These are phyloP conservation scores for Ectemnius lituratus DNA, from an alignment of 2,888 invertebrate species.

Conservation along the genomic window DNA sequence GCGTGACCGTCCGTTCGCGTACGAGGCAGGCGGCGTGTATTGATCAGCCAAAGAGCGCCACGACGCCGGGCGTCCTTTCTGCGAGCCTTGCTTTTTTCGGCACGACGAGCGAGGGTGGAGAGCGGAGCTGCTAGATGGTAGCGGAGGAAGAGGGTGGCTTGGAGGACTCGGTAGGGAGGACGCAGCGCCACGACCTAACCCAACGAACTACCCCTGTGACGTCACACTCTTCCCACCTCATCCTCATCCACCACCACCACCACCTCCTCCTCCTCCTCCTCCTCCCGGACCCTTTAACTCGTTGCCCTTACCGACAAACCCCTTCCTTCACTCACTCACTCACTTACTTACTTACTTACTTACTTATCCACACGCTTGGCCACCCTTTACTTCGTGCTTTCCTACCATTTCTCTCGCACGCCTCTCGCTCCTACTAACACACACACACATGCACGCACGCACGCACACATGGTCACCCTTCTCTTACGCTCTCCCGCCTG, in stretches of 20 bases:
- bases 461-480: no score
- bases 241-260: neutral
- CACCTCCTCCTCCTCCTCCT: neutral
- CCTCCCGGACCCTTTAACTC: conserved; percentile 1
- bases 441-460: no score
- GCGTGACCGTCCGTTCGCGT: conserved; percentile 77
- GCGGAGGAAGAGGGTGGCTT: conserved; percentile 37
- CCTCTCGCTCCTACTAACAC: neutral
- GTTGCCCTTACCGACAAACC: neutral
- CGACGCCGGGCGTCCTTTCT: conserved; percentile 77
- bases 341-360: no score
- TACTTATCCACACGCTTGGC: no score
- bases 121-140: conserved; percentile 39
- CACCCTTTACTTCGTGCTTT: no score
- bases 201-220: conserved; percentile 62
- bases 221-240: neutral
- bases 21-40: conserved; percentile 77
- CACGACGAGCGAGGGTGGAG: conserved; percentile 56
- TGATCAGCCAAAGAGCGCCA: conserved; percentile 78
- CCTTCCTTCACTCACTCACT: conserved; percentile 4
- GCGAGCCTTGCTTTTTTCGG: conserved; percentile 77
- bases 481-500: neutral
- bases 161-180: conserved; percentile 17
- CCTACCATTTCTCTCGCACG: no score
- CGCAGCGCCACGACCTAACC: conserved; percentile 72